These are phyloP conservation scores for Cotesia glomerata DNA, from an alignment of 1,140 invertebrate species.

Conservation along the genomic window DNA sequence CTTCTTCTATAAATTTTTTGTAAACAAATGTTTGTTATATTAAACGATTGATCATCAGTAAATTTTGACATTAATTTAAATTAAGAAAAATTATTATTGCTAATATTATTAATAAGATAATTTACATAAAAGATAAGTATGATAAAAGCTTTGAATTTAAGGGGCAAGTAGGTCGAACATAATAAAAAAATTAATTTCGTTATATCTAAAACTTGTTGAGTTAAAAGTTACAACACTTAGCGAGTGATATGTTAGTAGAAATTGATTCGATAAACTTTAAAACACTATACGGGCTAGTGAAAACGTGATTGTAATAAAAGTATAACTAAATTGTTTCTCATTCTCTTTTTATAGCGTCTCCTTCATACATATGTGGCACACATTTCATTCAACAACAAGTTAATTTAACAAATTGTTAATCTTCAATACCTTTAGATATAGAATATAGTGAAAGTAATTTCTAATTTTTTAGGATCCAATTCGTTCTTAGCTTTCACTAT, in stretches of 20 bases:
- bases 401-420: background rate
- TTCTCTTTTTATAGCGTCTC: background rate
- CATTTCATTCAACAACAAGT: background rate
- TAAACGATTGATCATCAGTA: too few species aligned
- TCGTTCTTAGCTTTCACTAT: background rate
- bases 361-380: background rate
- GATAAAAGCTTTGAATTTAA: too few species aligned
- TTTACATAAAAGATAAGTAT: too few species aligned
- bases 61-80: too few species aligned
- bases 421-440: background rate
- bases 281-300: background rate
- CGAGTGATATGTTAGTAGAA: background rate
- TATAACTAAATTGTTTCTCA: background rate
- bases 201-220: too few species aligned
- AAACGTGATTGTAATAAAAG: constrained; percentile 1
- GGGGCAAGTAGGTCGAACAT: too few species aligned
- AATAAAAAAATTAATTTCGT: too few species aligned
- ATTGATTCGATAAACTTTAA: background rate
- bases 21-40: too few species aligned
- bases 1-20: too few species aligned
- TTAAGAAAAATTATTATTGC: too few species aligned
- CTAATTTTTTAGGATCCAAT: background rate
- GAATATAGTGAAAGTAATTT: background rate
- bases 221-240: too few species aligned
- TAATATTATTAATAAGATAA: too few species aligned